Evolutionary conservation across 1,140 invertebrate genomes (phyloP).

Genomic region (Brachionus koreanus): DNA sequence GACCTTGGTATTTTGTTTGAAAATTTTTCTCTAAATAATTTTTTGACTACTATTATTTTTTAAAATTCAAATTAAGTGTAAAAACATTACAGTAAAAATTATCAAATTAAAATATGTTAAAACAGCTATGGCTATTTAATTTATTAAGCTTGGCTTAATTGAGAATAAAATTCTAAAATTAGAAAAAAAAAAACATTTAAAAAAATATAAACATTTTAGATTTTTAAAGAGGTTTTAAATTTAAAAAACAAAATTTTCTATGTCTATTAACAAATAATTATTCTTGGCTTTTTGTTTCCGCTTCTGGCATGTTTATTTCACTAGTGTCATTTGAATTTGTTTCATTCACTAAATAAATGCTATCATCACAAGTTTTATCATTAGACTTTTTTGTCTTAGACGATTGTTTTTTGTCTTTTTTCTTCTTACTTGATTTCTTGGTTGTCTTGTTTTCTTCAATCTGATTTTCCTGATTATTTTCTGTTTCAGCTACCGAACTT

Average conservation of each 20-base stretch:
- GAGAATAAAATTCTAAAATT: neutral
- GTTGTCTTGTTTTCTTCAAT: neutral
- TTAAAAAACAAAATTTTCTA: neutral
- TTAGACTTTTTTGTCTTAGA: neutral
- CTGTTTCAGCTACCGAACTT: neutral
- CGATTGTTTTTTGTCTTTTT: conserved; percentile 9
- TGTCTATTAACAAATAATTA: neutral
- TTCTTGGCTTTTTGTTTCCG: neutral
- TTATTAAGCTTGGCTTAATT: conserved; percentile 10
- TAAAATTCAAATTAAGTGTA: neutral
- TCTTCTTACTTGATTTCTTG: neutral
- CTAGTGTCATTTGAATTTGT: conserved; percentile 29
- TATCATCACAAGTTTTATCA: neutral
- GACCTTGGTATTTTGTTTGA: too few relatives aligned
- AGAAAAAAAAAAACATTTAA: neutral
- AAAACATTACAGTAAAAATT: neutral
- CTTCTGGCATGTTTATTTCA: neutral
- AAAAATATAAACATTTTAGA: conserved; percentile 32
- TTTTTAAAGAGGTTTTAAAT: neutral
- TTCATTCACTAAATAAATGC: neutral
- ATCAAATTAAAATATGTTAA: neutral
- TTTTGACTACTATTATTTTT: too few relatives aligned
- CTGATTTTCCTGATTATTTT: neutral
- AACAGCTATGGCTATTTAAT: neutral
- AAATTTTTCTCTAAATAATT: too few relatives aligned